Base-by-base conservation (phyloP, 2,797 vertebrate species). In the Gadopsis bispinosus region DNA sequence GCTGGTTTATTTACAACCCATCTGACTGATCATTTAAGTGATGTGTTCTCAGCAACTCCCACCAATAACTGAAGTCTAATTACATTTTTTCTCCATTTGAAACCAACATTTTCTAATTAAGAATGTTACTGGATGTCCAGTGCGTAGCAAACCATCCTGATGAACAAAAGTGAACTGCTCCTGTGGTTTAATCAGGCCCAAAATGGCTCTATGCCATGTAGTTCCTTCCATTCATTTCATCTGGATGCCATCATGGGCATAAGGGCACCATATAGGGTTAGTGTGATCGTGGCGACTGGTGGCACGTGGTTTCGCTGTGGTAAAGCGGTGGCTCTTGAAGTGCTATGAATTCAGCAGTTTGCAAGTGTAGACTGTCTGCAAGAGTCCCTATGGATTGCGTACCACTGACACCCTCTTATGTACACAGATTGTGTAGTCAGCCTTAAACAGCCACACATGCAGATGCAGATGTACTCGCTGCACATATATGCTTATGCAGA, bases 241-340 rank as follows among this genome's bases (percentile, higher is more conserved):
- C 83, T 90, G 87, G 81, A 87, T 75, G 73, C 65, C 79, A 79
- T 87, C 80, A 39, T 12, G 26, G 75, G 79, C 87, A 89, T 84
- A 85, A 84, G 88, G 87, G 73, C 84, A 75, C 79, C 85, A 89
- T 87, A 83, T 88, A 90, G 86, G 73, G 66, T 78, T 66, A 37
- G 37, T 41, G 39, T 73, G 80, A 83, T 70, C 53, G 68, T 50
- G 84, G 85, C 7, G 53, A 85, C 77, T 79, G 81, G 67, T 74
- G 79, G 51, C 31, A 29, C 81, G 75, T 67, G 77, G 67, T 84
- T 86, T 81, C 35, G 3, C 47, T 14, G 3, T 20, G 5, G 60
- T 79, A 48, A 79, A 74, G 59, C 7, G 65, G 75, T 41, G 65
- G 54, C 65, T 81, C 62, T 73, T 85, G 85, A 84, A 86, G 79